Conservation (phyloP, 2,888 invertebrate genomes). For the Metopia argyrocephala region DNA sequence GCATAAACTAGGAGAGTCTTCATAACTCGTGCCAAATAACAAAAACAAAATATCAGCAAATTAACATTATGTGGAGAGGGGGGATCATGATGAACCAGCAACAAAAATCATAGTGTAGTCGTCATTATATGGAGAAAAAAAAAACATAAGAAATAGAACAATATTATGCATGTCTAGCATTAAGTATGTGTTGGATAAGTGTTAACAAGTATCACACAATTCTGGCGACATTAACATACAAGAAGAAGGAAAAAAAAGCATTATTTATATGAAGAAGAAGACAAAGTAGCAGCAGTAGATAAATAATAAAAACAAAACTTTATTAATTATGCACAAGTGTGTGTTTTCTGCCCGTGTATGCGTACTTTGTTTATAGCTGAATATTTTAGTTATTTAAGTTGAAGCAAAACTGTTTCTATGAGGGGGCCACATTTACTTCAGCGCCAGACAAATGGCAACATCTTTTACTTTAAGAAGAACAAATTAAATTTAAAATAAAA, state of each 20-base stretch:
- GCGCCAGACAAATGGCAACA: constrained; percentile 49
- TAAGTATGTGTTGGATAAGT: neutral
- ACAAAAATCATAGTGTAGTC: neutral
- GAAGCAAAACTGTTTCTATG: constrained; percentile 32
- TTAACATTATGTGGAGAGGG: constrained; percentile 13
- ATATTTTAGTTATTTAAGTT: constrained; percentile 25
- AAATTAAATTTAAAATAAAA: constrained; percentile 5
- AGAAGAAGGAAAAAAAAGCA: neutral
- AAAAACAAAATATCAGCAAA: constrained; percentile 23
- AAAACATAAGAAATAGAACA: constrained; percentile 1
- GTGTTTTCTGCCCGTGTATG: neutral
- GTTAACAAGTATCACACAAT: constrained; percentile 22
- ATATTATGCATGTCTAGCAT: constrained; percentile 18
- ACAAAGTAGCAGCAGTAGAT: constrained; percentile 9
- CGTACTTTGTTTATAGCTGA: constrained; percentile 12
- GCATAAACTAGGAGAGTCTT: neutral
- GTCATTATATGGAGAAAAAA: too few relatives aligned
- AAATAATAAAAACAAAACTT: neutral
- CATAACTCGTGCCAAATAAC: constrained; percentile 39
- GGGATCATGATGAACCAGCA: constrained; percentile 3
- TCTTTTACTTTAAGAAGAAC: constrained; percentile 15
- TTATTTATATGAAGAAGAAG: constrained; percentile 17
- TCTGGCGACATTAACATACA: neutral
- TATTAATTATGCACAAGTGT: neutral
- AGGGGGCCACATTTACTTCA: constrained; percentile 56